These are phyloP conservation scores for Lithosia quadra DNA, from an alignment of 2,888 invertebrate species.

Conservation along the genomic window DNA sequence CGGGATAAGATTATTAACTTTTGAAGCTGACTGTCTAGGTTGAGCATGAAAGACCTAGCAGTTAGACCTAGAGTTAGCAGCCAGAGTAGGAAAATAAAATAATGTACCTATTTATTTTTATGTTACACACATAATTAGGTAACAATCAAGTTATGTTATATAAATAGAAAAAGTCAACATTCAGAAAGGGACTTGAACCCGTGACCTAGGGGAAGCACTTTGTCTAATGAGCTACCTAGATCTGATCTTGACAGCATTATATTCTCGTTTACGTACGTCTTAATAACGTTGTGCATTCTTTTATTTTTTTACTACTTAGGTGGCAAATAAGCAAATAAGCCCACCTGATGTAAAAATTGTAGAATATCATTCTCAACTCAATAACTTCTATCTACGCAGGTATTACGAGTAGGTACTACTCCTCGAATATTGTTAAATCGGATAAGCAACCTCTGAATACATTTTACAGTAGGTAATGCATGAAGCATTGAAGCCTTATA, in stretches of 20 bases:
- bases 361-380: neutral
- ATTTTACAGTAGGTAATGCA: neutral
- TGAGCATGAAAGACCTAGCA: too few species aligned
- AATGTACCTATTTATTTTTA: too few species aligned
- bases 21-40: too few species aligned
- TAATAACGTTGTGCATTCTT: neutral
- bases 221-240: neutral
- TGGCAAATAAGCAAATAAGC: too few species aligned
- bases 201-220: neutral
- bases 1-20: too few species aligned
- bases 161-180: neutral
- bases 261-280: neutral
- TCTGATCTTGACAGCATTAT: neutral
- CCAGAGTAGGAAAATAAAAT: too few species aligned
- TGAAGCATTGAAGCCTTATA: neutral
- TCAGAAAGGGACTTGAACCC: neutral
- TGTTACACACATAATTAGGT: too few species aligned
- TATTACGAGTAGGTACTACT: neutral
- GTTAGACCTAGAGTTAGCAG: too few species aligned
- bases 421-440: neutral
- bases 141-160: neutral
- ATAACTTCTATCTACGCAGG: neutral
- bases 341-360: too few species aligned
- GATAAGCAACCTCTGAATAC: neutral
- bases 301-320: too few species aligned